Percentiles rank a stretch among this genome's conserved stretches.
phyloP scores from a whole-genome alignment of 2,797 vertebrate species.

The Macropodus opercularis region DNA sequence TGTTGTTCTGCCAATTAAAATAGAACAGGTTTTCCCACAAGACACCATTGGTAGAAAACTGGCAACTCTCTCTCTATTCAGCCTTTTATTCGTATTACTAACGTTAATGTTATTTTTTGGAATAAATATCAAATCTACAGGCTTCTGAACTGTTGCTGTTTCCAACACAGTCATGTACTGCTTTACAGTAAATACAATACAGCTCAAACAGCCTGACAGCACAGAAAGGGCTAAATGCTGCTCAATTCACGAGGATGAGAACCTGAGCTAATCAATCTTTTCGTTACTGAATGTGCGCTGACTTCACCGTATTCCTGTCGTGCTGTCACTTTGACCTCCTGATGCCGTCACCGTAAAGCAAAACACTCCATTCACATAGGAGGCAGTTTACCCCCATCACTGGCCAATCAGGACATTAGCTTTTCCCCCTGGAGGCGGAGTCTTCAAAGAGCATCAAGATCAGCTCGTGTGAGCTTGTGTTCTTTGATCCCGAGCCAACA shows the following conservation, averaged over 20 bases:
- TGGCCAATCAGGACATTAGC: constrained; percentile 18
- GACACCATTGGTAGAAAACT: constrained; percentile 35
- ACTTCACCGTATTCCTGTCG: constrained; percentile 15
- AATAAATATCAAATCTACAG: constrained; percentile 9
- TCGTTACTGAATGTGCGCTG: background rate
- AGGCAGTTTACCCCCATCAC: background rate
- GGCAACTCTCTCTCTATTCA: constrained; percentile 15
- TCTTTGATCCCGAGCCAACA: constrained; percentile 44
- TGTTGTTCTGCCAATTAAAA: constrained; percentile 18
- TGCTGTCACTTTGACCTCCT: constrained; percentile 13
- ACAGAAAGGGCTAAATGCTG: background rate
- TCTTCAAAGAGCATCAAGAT: background rate
- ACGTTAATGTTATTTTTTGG: background rate
- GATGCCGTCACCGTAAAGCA: constrained; percentile 27
- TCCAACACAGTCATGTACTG: constrained; percentile 11
- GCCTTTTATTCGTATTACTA: background rate
- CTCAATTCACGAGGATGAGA: background rate
- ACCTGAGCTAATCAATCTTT: constrained; percentile 2
- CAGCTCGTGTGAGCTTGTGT: background rate
- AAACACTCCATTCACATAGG: constrained; percentile 16
- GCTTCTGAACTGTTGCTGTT: background rate
- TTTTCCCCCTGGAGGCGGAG: constrained; percentile 3
- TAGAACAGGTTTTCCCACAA: constrained; percentile 16
- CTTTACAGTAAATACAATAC: no score
- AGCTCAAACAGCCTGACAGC: background rate